phyloP scores from a whole-genome alignment of 2,113 vertebrate genomes.

The Australoheros scitulus region DNA sequence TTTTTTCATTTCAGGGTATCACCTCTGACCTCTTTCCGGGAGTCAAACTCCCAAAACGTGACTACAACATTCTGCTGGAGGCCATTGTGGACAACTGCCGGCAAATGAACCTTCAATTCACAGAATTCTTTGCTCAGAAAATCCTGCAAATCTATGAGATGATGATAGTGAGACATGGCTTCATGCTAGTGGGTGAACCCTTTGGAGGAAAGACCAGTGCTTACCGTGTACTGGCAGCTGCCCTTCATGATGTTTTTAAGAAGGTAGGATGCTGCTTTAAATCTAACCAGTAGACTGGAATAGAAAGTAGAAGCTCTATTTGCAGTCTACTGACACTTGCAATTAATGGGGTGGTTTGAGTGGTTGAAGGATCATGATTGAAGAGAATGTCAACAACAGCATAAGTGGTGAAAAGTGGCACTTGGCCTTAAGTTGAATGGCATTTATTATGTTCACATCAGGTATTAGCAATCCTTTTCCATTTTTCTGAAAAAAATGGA shows the following conservation, averaged over 20 bases:
- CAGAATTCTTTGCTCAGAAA: slow-evolving; percentile 86
- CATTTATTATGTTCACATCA: slow-evolving; percentile 18
- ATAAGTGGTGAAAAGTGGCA: not conserved
- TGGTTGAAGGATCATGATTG: not conserved
- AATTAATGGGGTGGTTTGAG: not conserved
- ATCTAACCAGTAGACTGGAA: not conserved
- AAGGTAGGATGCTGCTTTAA: slow-evolving; percentile 75
- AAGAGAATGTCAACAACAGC: not conserved
- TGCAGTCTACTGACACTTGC: not conserved
- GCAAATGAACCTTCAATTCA: slow-evolving; percentile 90
- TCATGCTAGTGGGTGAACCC: slow-evolving; percentile 93
- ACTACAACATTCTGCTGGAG: slow-evolving; percentile 84
- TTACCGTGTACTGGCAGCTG: slow-evolving; percentile 86
- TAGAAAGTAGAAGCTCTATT: not conserved
- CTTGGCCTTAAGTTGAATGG: not conserved
- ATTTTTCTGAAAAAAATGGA: not conserved
- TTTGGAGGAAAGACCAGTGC: slow-evolving; percentile 92
- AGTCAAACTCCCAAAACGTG: slow-evolving; percentile 86
- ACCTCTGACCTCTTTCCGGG: slow-evolving; percentile 94
- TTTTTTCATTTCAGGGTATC: slow-evolving; percentile 82
- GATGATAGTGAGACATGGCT: slow-evolving; percentile 93
- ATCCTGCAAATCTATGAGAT: slow-evolving; percentile 93
- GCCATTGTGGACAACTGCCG: slow-evolving; percentile 85
- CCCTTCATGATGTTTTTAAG: slow-evolving; percentile 83
- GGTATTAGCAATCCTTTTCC: not conserved